These are phyloP conservation scores for Bellardia pandia DNA, from an alignment of 2,888 invertebrate genomes.

Conservation along the genomic window DNA sequence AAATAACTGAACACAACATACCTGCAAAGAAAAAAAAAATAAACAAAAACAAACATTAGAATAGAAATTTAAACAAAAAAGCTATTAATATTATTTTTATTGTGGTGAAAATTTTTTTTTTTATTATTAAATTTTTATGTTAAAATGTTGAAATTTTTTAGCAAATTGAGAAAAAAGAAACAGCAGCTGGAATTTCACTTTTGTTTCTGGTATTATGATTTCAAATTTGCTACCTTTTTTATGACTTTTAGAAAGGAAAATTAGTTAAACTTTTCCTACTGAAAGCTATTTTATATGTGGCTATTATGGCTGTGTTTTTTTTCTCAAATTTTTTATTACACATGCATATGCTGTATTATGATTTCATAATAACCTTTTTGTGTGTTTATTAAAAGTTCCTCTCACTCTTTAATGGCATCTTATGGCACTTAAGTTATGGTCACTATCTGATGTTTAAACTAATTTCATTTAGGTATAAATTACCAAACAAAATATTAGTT, in stretches of 20 bases:
- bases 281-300: constrained; percentile 1
- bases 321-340: not conserved
- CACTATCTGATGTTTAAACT: constrained; percentile 23
- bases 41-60: constrained; percentile 6
- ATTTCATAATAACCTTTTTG: constrained; percentile 48
- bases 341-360: constrained; percentile 14
- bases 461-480: constrained; percentile 56
- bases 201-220: not conserved
- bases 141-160: not conserved
- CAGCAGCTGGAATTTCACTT: not conserved
- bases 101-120: constrained; percentile 3
- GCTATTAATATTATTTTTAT: not conserved
- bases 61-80: constrained; percentile 24
- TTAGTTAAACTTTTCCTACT: constrained; percentile 47
- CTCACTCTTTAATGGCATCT: constrained; percentile 52
- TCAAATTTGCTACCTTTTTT: constrained; percentile 36
- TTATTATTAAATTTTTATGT: not conserved
- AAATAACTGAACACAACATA: constrained; percentile 25
- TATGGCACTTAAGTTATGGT: constrained; percentile 29
- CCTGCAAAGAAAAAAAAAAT: constrained; percentile 61
- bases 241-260: constrained; percentile 67
- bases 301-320: not conserved
- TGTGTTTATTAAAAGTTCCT: constrained; percentile 47
- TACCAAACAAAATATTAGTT: constrained; percentile 40
- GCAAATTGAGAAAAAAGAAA: not conserved